These are phyloP conservation scores for Meliscaeva auricollis DNA, from an alignment of 2,888 invertebrate species.

Conservation along the genomic window DNA sequence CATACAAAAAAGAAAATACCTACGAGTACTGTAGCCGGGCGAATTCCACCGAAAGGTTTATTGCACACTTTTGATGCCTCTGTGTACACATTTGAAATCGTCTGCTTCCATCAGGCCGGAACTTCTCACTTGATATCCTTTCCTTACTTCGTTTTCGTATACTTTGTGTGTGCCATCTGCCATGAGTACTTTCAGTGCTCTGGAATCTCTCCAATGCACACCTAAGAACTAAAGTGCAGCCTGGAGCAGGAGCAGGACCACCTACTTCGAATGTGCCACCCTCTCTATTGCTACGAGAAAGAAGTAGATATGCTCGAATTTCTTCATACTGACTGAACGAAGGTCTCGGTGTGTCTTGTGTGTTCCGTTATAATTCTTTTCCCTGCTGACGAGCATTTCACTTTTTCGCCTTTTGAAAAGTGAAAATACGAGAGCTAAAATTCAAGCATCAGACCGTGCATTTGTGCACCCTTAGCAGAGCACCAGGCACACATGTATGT, in stretches of 20 bases:
- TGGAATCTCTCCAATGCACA: constrained; percentile 62
- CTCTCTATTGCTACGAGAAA: background rate
- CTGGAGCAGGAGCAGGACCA: background rate
- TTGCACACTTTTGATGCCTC: constrained; percentile 55
- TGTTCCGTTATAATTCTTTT: constrained; percentile 55
- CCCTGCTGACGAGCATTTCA: constrained; percentile 72
- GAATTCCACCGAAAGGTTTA: constrained; percentile 47
- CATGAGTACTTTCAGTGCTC: constrained; percentile 32
- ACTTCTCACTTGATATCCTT: constrained; percentile 68
- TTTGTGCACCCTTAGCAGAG: constrained; percentile 46
- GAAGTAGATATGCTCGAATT: constrained; percentile 51
- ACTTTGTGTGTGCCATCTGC: background rate
- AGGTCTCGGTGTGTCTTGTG: constrained; percentile 56
- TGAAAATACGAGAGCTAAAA: constrained; percentile 75
- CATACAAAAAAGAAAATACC: constrained; percentile 19
- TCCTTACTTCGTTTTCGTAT: constrained; percentile 13
- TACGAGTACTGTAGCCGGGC: constrained; percentile 4
- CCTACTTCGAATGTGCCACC: background rate
- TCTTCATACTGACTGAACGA: constrained; percentile 51
- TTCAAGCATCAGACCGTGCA: constrained; percentile 61
- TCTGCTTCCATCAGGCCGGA: constrained; percentile 71
- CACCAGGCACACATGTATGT: constrained; percentile 6
- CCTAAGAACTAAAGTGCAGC: constrained; percentile 40
- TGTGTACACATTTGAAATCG: constrained; percentile 46
- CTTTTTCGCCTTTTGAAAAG: constrained; percentile 74